Conservation (phyloP, 92 coral and sea anemone genomes). For the Phenganax marumi region DNA sequence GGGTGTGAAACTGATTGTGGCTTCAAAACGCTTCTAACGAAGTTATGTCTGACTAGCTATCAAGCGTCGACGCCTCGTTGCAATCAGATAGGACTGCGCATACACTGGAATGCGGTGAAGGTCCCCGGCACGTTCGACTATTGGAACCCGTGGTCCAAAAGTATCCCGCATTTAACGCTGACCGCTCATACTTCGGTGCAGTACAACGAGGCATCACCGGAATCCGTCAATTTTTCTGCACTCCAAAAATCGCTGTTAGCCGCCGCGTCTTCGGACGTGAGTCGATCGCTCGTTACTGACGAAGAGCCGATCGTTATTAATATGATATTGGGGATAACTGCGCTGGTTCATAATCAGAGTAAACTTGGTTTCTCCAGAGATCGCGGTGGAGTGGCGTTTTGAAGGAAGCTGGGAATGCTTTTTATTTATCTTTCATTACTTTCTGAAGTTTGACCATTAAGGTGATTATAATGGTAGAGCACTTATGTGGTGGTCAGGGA, state of each 20-base stretch:
- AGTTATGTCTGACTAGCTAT: conserved; percentile 50
- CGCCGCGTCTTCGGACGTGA: conserved; percentile 65
- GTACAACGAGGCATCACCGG: conserved; percentile 60
- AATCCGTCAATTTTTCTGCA: conserved; percentile 44
- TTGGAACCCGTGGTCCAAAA: conserved; percentile 98
- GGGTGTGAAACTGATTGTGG: too few species aligned
- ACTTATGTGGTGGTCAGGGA: too few species aligned
- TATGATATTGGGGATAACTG: conserved; percentile 75
- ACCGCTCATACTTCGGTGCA: conserved; percentile 60
- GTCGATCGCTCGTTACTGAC: conserved; percentile 74
- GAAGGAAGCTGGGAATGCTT: background rate
- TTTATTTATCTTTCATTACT: background rate
- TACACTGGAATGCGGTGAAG: conserved; percentile 71
- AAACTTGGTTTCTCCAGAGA: conserved; percentile 89
- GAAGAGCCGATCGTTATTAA: conserved; percentile 71
- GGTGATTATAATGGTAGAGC: too few species aligned
- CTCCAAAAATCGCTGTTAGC: conserved; percentile 74
- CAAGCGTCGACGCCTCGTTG: conserved; percentile 74
- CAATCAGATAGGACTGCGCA: conserved; percentile 76
- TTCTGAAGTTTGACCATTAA: too few species aligned
- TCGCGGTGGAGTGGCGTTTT: conserved; percentile 76
- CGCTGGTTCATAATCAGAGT: conserved; percentile 87
- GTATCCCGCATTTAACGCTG: conserved; percentile 79
- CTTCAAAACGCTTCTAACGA: background rate
- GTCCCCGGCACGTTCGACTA: conserved; percentile 67